Percentiles rank a stretch among this genome's conserved stretches.
phyloP scores from a whole-genome alignment of 2,888 invertebrate species.

The Cantharis rufa region DNA sequence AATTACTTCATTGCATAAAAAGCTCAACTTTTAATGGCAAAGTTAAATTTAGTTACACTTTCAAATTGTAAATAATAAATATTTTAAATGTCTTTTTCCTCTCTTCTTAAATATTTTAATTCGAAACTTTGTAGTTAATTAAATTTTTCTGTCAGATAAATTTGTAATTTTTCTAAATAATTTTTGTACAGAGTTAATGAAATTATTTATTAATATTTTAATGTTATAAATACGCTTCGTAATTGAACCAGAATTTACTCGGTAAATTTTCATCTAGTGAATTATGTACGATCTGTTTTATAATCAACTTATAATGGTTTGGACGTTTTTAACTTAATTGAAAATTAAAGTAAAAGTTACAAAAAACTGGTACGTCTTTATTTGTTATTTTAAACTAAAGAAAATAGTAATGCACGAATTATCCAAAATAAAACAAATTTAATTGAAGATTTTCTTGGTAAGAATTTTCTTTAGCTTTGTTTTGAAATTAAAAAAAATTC shows the following conservation, averaged over 20 bases:
- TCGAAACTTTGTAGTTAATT: neutral
- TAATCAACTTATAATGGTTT: constrained; percentile 28
- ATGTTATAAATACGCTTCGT: constrained; percentile 19
- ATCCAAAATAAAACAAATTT: neutral
- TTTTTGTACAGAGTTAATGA: neutral
- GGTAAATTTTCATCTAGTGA: constrained; percentile 24
- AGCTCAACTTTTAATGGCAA: neutral
- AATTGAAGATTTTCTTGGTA: neutral
- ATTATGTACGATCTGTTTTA: constrained; percentile 27
- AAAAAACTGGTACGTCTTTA: constrained; percentile 5
- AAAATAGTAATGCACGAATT: neutral
- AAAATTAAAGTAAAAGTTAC: constrained; percentile 12
- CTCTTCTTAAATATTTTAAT: neutral
- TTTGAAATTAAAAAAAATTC: too few species aligned
- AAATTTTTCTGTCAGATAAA: neutral
- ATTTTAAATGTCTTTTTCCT: neutral
- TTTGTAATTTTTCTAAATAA: neutral
- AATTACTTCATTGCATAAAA: neutral
- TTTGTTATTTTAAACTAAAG: neutral
- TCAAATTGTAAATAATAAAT: neutral
- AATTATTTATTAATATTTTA: constrained; percentile 6
- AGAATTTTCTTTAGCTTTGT: too few species aligned
- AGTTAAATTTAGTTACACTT: neutral
- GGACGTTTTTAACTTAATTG: constrained; percentile 22
- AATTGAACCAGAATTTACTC: constrained; percentile 20